Percentiles rank a stretch among this genome's conserved stretches.
Conservation (phyloP, 2,888 invertebrate species). For the Drosophila austrosaltans region DNA sequence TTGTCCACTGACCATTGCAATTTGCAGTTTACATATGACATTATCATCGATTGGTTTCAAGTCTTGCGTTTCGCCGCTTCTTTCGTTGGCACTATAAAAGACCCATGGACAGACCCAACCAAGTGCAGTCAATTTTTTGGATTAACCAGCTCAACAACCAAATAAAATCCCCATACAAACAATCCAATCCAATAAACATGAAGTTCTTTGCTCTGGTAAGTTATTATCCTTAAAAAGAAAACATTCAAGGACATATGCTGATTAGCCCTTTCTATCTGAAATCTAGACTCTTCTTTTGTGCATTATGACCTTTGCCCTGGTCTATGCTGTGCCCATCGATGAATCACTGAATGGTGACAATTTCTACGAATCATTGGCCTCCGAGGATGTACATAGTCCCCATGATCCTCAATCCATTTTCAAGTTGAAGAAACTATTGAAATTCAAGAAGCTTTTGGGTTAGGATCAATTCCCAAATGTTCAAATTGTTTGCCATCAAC, state of each 20-base stretch:
- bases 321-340: constrained; percentile 80
- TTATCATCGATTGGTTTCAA: constrained; percentile 57
- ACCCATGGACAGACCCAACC: constrained; percentile 35
- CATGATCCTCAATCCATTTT: constrained; percentile 81
- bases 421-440: constrained; percentile 82
- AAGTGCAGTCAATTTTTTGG: constrained; percentile 74
- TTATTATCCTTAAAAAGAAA: constrained; percentile 5
- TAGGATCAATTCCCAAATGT: constrained; percentile 41
- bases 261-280: constrained; percentile 1
- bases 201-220: constrained; percentile 77
- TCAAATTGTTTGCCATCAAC: constrained; percentile 15
- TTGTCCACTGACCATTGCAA: constrained; percentile 43
- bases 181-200: constrained; percentile 54
- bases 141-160: constrained; percentile 57
- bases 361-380: constrained; percentile 58
- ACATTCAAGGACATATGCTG: not conserved
- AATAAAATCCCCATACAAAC: not conserved
- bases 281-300: constrained; percentile 78
- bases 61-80: constrained; percentile 11
- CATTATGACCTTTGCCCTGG: constrained; percentile 75
- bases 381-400: constrained; percentile 77
- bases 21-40: constrained; percentile 70
- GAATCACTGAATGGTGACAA: constrained; percentile 77
- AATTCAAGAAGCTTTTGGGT: constrained; percentile 77
- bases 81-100: constrained; percentile 70